phyloP scores from a whole-genome alignment of 1,140 invertebrate species.

The Scaptomyza montana region DNA sequence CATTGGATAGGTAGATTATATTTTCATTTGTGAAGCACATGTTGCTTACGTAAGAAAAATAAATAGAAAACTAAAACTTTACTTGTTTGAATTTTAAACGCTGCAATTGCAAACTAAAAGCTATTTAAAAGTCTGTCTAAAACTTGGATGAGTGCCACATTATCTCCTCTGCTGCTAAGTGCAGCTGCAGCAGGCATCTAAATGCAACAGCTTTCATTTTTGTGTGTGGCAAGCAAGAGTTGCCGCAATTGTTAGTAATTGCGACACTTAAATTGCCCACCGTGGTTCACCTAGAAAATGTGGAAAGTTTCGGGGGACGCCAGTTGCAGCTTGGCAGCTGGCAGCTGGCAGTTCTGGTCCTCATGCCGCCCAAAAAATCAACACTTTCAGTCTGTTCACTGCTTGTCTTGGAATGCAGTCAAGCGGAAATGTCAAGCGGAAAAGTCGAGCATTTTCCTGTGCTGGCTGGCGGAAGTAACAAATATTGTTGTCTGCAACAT shows the following conservation, averaged over 20 bases:
- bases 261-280: conserved; percentile 35
- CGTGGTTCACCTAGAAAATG: conserved; percentile 17
- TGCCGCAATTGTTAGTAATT: conserved; percentile 45
- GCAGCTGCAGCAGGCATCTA: conserved; percentile 21
- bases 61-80: neutral
- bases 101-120: conserved; percentile 31
- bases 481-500: conserved; percentile 13
- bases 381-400: conserved; percentile 6
- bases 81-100: too few relatives aligned
- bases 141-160: conserved; percentile 41
- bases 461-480: conserved; percentile 18
- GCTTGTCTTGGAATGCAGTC: conserved; percentile 16
- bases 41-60: neutral
- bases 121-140: conserved; percentile 33
- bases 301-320: conserved; percentile 4
- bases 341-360: neutral
- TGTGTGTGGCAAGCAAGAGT: conserved; percentile 24
- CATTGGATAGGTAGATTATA: too few relatives aligned
- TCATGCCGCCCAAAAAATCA: conserved; percentile 1
- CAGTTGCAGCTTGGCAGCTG: neutral
- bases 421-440: conserved; percentile 19
- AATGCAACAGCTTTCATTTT: conserved; percentile 35
- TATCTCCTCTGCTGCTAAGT: conserved; percentile 32
- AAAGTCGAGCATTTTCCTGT: conserved; percentile 29
- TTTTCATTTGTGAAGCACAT: neutral